These are phyloP conservation scores for Mastomys coucha DNA, from an alignment of 2,113 vertebrate genomes.

Conservation along the genomic window DNA sequence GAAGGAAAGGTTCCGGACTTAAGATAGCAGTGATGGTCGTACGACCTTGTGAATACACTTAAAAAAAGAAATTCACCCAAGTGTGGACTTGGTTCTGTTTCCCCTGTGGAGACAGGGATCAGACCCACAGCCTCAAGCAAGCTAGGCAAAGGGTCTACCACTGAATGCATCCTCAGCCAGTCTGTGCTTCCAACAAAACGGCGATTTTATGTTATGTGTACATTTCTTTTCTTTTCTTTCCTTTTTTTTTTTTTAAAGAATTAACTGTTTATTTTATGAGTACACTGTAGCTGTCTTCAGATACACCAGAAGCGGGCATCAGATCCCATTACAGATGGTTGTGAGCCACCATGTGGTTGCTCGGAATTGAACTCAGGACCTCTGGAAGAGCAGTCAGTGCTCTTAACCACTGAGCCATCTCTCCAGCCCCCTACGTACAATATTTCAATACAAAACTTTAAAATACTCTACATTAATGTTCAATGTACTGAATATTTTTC, in stretches of 20 bases:
- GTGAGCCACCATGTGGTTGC: too few relatives aligned
- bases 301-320: too few relatives aligned
- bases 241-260: too few relatives aligned
- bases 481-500: neutral
- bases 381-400: too few relatives aligned
- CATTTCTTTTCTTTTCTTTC: neutral
- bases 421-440: neutral
- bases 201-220: neutral
- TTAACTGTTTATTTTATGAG: too few relatives aligned
- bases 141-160: neutral
- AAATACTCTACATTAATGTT: neutral
- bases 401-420: too few relatives aligned
- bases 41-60: neutral
- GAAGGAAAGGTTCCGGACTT: conserved; percentile 32
- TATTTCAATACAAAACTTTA: conserved; percentile 1
- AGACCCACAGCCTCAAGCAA: neutral
- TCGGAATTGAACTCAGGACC: too few relatives aligned
- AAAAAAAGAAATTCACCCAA: neutral
- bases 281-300: too few relatives aligned
- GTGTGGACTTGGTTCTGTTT: neutral
- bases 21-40: neutral
- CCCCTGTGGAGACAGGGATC: neutral
- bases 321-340: too few relatives aligned
- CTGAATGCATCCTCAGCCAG: neutral
- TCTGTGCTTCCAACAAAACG: neutral